A percentile compares a stretch with the other conserved stretches of the same genome.
Evolutionary conservation across 2,888 invertebrate species (phyloP).

Genomic region (Diloba caeruleocephala): DNA sequence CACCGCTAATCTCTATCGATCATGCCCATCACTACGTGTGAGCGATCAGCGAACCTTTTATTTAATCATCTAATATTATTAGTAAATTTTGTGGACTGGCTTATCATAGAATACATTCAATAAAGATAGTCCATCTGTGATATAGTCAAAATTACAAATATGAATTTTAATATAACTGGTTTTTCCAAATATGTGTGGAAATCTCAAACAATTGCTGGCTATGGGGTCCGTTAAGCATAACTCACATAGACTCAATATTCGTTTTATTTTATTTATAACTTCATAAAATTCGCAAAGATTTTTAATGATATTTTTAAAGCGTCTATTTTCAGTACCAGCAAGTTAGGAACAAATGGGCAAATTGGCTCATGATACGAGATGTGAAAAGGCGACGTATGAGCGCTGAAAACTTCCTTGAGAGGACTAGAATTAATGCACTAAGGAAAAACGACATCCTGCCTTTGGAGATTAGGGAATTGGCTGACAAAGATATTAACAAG

Average conservation of each 20-base stretch:
- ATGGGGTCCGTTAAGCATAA: slow-evolving; percentile 66
- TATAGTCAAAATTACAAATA: slow-evolving; percentile 48
- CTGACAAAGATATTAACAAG: slow-evolving; percentile 92
- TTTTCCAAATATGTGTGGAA: slow-evolving; percentile 78
- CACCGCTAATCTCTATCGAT: no score
- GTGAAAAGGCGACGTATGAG: slow-evolving; percentile 94
- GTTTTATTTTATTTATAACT: neutral
- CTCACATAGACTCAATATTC: no score
- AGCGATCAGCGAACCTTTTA: no score
- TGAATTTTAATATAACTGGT: slow-evolving; percentile 76
- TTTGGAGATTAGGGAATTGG: slow-evolving; percentile 93
- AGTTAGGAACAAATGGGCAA: slow-evolving; percentile 93
- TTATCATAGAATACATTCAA: no score
- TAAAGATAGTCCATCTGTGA: no score
- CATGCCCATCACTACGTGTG: no score
- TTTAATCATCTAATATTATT: no score
- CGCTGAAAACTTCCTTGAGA: slow-evolving; percentile 92
- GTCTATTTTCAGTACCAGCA: slow-evolving; percentile 90
- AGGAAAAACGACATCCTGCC: slow-evolving; percentile 96
- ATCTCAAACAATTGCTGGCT: slow-evolving; percentile 75
- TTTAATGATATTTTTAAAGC: neutral
- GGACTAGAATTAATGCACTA: slow-evolving; percentile 94
- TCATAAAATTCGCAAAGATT: no score
- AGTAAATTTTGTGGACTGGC: no score
- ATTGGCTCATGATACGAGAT: slow-evolving; percentile 96